Evolutionary conservation across 2,113 vertebrate genomes (phyloP), one percentile per base, ranked within the genome.

Genomic region (Tiliqua scincoides): DNA sequence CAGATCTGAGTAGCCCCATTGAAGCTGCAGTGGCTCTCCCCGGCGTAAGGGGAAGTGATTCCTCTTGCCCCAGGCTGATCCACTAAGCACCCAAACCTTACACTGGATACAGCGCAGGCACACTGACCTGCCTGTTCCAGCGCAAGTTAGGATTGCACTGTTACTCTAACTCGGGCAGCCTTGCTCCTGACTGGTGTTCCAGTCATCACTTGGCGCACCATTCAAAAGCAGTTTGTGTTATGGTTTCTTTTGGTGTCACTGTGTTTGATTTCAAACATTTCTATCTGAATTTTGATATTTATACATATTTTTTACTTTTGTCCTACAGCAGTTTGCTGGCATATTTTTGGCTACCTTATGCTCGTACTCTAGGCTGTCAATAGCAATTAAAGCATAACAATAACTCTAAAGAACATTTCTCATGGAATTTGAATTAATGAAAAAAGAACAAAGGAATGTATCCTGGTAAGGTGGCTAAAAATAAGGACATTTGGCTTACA

Each of bases 221-320:
- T 54, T 79, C 61, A 75, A 37, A 70, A 59, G 67, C 35, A 48
- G 18, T 85, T 72, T 43, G 18, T 61, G 14, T 30, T n/a, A 1
- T 85, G 25, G 12, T 79, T 87, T 79, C 79, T 91, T 83, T n/a
- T 63, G n/a, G 32, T 78, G 54, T 79, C 76, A 85, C 59, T 71
- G 3, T 18, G 54, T 87, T 84, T 0, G 0, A 78, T 89, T 93
- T 90, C 11, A 25, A 91, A 91, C 72, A 83, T 65, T 77, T 85
- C 81, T 88, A 3, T 35, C 37, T 83, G 48, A 73, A 72, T 94
- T 87, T 88, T 89, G 79, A 71, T 68, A 27, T 59, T 61, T 74
- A 85, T 90, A 84, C n/a, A 61, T 82, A 87, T 78, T 1, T 54
- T 12, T 37, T n/a, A n/a, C 73, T n/a, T 2, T 40, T 76, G 11